Evolutionary conservation across 2,888 invertebrate genomes (phyloP).

Genomic region (Pristionchus fissidentatus): DNA sequence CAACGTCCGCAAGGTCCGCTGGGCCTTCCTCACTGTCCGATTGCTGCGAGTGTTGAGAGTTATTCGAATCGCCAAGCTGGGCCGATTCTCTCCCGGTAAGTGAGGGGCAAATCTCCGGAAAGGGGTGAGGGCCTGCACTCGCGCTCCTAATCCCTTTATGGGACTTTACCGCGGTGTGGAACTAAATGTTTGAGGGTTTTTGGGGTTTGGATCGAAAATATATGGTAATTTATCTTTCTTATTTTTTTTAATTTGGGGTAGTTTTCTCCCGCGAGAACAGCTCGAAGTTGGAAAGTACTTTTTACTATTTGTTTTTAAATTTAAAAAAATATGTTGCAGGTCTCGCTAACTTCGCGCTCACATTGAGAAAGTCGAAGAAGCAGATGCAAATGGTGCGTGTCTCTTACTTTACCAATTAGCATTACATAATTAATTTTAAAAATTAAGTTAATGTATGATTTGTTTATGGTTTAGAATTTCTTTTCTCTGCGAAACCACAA

Average conservation of each 20-base stretch:
- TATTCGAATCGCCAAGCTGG: conserved; percentile 74
- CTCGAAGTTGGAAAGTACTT: background rate
- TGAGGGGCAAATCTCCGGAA: too few relatives aligned
- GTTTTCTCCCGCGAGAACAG: too few relatives aligned
- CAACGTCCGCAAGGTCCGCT: conserved; percentile 73
- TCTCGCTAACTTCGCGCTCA: conserved; percentile 74
- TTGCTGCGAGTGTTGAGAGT: conserved; percentile 73
- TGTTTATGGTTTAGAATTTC: too few relatives aligned
- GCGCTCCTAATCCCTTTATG: background rate
- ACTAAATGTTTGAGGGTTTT: background rate
- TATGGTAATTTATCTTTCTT: too few relatives aligned
- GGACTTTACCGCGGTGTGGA: background rate
- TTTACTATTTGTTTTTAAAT: background rate
- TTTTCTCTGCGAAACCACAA: too few relatives aligned
- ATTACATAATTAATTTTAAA: background rate
- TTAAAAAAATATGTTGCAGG: conserved; percentile 55
- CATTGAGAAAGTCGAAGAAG: conserved; percentile 73
- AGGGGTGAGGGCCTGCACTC: background rate
- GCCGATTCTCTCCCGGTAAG: conserved; percentile 72
- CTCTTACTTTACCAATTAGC: too few relatives aligned
- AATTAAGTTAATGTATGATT: too few relatives aligned
- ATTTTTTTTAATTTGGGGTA: too few relatives aligned
- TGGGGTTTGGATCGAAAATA: too few relatives aligned
- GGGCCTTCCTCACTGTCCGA: conserved; percentile 75
- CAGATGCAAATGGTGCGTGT: conserved; percentile 75